A percentile compares a stretch with the other conserved stretches of the same genome.
Conservation (phyloP, 2,888 invertebrate species). For the Hemaris fuciformis region DNA sequence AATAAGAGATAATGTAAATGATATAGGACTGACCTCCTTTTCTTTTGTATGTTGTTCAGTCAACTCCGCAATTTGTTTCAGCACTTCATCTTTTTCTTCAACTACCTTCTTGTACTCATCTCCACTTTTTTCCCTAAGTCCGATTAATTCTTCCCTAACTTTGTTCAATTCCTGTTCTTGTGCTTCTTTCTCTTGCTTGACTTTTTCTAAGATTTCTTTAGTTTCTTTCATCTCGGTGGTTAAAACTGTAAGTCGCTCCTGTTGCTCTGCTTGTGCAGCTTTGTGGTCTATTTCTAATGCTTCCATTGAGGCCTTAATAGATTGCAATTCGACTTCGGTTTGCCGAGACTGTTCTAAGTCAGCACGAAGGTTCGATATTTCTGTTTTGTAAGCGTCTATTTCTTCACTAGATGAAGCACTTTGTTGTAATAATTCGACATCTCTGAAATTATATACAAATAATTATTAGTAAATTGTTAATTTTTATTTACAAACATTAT, state of each 20-base stretch:
- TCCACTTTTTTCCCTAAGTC: slow-evolving; percentile 59
- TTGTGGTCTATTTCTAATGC: slow-evolving; percentile 71
- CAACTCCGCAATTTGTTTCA: slow-evolving; percentile 57
- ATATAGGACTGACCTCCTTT: slow-evolving; percentile 63
- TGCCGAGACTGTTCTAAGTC: slow-evolving; percentile 79
- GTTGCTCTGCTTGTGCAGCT: slow-evolving; percentile 63
- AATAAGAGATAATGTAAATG: slow-evolving; percentile 10
- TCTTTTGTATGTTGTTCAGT: slow-evolving; percentile 60
- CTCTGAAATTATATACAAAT: slow-evolving; percentile 40
- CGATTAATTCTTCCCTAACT: slow-evolving; percentile 61
- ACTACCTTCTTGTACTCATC: slow-evolving; percentile 65
- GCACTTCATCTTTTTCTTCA: slow-evolving; percentile 62
- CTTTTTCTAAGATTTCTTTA: slow-evolving; percentile 54
- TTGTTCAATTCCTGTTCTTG: slow-evolving; percentile 58
- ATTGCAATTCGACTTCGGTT: slow-evolving; percentile 74
- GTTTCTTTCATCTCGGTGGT: slow-evolving; percentile 65
- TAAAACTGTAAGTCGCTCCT: slow-evolving; percentile 59
- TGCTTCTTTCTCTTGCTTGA: slow-evolving; percentile 59
- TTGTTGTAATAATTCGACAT: slow-evolving; percentile 73
- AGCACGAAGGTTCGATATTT: slow-evolving; percentile 61
- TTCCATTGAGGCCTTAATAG: slow-evolving; percentile 68
- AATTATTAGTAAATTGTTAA: too few relatives aligned
- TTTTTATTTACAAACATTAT: too few relatives aligned
- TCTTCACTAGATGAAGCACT: slow-evolving; percentile 74
- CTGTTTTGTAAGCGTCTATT: slow-evolving; percentile 67